A percentile compares a stretch with the other conserved stretches of the same genome.
These are phyloP conservation scores for Drosophila dunni DNA, from an alignment of 1,140 invertebrate genomes.

Conservation along the genomic window DNA sequence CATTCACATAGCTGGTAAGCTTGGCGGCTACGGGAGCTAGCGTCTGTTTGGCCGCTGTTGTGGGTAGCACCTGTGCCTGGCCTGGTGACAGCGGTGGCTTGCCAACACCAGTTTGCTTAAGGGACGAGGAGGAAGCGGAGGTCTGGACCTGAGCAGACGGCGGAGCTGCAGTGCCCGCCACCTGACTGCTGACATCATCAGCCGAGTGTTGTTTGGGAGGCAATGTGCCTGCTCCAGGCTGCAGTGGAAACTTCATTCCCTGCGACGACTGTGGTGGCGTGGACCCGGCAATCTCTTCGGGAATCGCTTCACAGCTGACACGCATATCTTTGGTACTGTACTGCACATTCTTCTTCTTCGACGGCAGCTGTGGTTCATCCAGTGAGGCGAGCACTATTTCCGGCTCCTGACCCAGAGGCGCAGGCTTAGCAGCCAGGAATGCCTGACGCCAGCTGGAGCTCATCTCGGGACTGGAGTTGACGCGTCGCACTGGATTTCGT, in stretches of 20 bases:
- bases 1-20: constrained; percentile 53
- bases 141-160: constrained; percentile 37
- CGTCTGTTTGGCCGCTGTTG: constrained; percentile 27
- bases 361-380: constrained; percentile 65
- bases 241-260: constrained; percentile 23
- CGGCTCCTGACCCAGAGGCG: constrained; percentile 60
- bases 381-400: constrained; percentile 64
- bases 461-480: constrained; percentile 96
- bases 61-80: background rate
- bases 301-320: constrained; percentile 94
- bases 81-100: constrained; percentile 75
- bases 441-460: constrained; percentile 93
- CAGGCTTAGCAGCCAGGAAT: constrained; percentile 66
- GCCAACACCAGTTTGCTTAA: constrained; percentile 52
- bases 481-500: constrained; percentile 92
- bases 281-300: constrained; percentile 90
- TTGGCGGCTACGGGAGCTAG: constrained; percentile 21
- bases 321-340: constrained; percentile 85
- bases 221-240: constrained; percentile 48
- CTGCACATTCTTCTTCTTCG: constrained; percentile 87
- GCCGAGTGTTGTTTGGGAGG: constrained; percentile 83
- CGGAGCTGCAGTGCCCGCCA: background rate
- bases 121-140: constrained; percentile 57
- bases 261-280: constrained; percentile 64
- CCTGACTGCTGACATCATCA: constrained; percentile 76